Base-by-base conservation (phyloP, 2,888 invertebrate species). In the Drosophila planitibia region DNA sequence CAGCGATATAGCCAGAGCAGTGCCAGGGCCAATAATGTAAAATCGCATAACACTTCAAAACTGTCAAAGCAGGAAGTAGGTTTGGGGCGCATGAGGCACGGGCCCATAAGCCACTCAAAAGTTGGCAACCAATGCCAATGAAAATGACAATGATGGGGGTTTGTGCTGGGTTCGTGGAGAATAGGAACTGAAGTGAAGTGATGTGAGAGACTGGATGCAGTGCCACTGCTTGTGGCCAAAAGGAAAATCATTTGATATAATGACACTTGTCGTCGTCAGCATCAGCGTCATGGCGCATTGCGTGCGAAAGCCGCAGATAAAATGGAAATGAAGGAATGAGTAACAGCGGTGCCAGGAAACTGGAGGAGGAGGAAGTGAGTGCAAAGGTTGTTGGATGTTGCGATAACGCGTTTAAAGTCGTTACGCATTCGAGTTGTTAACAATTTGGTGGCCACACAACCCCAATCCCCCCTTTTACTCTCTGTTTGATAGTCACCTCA, bases 191-290 rank as follows among this genome's bases (percentile, higher is more conserved):
- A 44, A 62, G 59, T 39, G 25, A n/a, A 47, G 30, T 28, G 53
- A 49, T 47, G 47, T 47, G 55, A 55, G 55, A 39, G 14, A 14
- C 6, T 32, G 32, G 53, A 47, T 62, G 70, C 70, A 67, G 49
- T 44, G 53, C 32, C 70, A 57, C 51, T 58, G 63, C 41, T 68
- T 76, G 83, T 72, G 83, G 83, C 77, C 78, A 85, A 75, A 85
- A 88, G 85, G 74, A 90, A 79, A 85, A 86, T 85, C 85, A 79
- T 90, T 90, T 89, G 83, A 76, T 81, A 86, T 90, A 85, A 90
- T 83, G 85, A 86, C 91, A 85, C 91, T 85, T 90, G 85, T 90
- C 89, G 84, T 61, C 67, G 72, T 73, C 65, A 44, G 28, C 70
- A 16, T 53, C 64, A 62, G 53, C 63, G 69, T 63, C 74, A 78